phyloP scores from a whole-genome alignment of 2,888 invertebrate genomes.

The Sympetrum striolatum region DNA sequence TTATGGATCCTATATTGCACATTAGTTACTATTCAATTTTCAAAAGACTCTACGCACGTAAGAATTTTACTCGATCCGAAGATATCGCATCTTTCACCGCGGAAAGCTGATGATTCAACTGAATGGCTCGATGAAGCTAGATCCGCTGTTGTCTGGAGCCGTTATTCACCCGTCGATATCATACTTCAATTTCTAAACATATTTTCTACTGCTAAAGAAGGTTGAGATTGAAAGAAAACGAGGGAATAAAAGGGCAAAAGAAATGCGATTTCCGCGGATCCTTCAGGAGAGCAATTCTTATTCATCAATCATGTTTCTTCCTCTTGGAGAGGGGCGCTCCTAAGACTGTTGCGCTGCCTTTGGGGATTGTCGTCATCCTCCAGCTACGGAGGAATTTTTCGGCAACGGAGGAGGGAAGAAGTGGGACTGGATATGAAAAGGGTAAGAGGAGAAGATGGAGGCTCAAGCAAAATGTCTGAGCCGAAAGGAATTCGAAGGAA shows the following conservation, averaged over 20 bases:
- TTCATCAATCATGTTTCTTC: not conserved
- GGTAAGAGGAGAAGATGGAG: not conserved
- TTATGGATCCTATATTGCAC: no score
- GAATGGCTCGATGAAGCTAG: no score
- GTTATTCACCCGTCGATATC: not conserved
- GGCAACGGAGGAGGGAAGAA: not conserved
- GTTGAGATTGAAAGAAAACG: not conserved
- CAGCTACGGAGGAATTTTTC: not conserved
- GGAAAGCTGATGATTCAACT: no score
- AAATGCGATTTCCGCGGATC: not conserved
- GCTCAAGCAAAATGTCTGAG: not conserved
- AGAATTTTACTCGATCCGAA: no score
- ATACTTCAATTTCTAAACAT: not conserved
- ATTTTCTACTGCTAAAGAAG: not conserved
- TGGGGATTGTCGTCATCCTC: not conserved
- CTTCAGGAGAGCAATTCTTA: not conserved
- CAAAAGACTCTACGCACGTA: no score
- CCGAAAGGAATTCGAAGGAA: not conserved
- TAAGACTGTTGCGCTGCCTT: not conserved
- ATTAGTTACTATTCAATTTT: no score
- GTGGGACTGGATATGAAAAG: not conserved
- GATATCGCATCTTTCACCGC: no score
- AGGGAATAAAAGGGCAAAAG: slow-evolving; percentile 31
- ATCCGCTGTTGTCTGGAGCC: no score
- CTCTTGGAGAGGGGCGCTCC: not conserved